These are phyloP conservation scores for Gerosis bhagava DNA, from an alignment of 2,888 invertebrate genomes.

Conservation along the genomic window DNA sequence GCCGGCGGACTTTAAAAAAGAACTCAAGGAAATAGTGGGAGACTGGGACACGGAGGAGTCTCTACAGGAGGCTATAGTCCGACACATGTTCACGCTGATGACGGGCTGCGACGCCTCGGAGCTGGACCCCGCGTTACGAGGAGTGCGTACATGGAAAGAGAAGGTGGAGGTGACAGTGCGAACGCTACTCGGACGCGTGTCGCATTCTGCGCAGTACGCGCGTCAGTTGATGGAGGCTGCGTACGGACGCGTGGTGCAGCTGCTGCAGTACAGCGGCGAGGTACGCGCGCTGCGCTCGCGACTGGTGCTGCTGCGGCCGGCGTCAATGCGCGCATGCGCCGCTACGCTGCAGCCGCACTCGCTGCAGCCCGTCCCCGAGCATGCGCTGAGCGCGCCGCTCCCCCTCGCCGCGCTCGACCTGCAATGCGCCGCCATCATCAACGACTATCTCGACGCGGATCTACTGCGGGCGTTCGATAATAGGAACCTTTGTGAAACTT, in stretches of 20 bases:
- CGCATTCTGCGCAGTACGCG: constrained; percentile 54
- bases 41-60: constrained; percentile 39
- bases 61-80: constrained; percentile 47
- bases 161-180: constrained; percentile 45
- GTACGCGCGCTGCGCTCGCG: constrained; percentile 39
- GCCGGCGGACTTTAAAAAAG: constrained; percentile 39
- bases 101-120: constrained; percentile 12
- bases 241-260: constrained; percentile 38
- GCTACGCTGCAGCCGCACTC: constrained; percentile 38
- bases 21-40: constrained; percentile 35
- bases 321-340: constrained; percentile 18
- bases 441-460: constrained; percentile 43
- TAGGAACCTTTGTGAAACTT: constrained; percentile 46
- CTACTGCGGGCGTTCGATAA: constrained; percentile 42
- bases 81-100: constrained; percentile 53
- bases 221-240: constrained; percentile 45
- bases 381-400: constrained; percentile 44
- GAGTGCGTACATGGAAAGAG: constrained; percentile 28
- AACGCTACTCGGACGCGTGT: constrained; percentile 44
- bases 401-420: constrained; percentile 41
- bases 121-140: constrained; percentile 1
- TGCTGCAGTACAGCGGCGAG: constrained; percentile 28
- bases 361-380: constrained; percentile 35
- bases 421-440: constrained; percentile 46
- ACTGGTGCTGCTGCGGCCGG: constrained; percentile 42